Base-by-base conservation (phyloP, 2,797 vertebrate species). In the Podargus strigoides region DNA sequence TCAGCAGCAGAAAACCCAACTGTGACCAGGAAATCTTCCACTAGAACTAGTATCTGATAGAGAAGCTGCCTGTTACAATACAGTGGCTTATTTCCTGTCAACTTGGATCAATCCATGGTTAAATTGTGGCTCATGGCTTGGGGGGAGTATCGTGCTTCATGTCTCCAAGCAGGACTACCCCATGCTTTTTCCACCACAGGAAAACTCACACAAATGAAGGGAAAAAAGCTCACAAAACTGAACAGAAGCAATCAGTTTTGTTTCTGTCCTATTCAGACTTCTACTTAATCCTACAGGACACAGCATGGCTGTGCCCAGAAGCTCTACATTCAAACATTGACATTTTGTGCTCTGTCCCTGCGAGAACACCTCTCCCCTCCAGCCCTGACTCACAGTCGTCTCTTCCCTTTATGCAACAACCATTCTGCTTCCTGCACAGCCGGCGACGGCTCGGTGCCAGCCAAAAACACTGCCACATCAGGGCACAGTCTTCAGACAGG, bases 401-500 rank as follows among this genome's bases (percentile, higher is more conserved):
- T 75, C 34, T 36, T 69, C 56, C 52, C 20, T 67, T 67, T 24
- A 53, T 10, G 22, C 59, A 87, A 17, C 52, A 1, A 1, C 23
- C 1, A 5, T 37, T 62, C 80, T 30, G 5, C 46, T 58, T 60
- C 80, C 76, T 15, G 53, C 11, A 0, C 47, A 44, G 77, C 26
- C 6, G 2, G 49, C 2, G 0, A 3, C 26, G 9, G 8, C 72
- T 32, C 4, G 3, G 46, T 1, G 4, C 67, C 21, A 3, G 81
- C 56, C 20, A 55, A 76, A 58, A 47, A 42, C 0, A 2, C 44
- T 14, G 63, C 55, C 50, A 2, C 62, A 11, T 2, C 46, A 5
- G 24, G 0, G 53, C 30, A 3, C 14, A 11, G 66, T 44, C 79
- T n/a, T 2, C 19, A 10, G 14, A 21, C 24, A 14, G 52, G 6